Evolutionary conservation across 2,797 vertebrate species (phyloP).

Genomic region (Ispidina lecontei): DNA sequence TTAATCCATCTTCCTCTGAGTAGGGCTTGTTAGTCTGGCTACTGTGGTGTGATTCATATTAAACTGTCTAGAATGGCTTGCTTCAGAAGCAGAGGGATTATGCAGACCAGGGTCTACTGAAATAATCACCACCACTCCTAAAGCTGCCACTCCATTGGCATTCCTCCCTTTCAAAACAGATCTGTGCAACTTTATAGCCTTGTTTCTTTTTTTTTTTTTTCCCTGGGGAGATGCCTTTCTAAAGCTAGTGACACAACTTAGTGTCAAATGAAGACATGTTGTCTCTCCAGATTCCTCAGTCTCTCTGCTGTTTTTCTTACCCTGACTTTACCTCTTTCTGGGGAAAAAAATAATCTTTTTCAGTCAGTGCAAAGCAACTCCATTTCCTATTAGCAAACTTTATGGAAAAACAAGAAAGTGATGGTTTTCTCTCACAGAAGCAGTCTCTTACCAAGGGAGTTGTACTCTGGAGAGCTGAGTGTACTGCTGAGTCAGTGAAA

Average conservation of each 20-base stretch:
- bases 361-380: background rate
- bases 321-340: background rate
- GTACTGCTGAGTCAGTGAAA: background rate
- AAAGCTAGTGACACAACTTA: background rate
- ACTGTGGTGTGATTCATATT: background rate
- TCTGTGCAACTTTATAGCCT: background rate
- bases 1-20: background rate
- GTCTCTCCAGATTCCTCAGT: background rate
- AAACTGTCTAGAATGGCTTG: background rate
- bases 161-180: background rate
- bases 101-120: background rate
- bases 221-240: background rate
- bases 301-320: background rate
- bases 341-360: background rate
- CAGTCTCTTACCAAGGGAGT: background rate
- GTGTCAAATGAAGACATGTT: fast-evolving
- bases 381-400: background rate
- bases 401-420: background rate
- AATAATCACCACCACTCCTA: background rate
- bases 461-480: background rate
- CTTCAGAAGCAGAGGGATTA: background rate
- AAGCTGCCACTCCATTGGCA: background rate
- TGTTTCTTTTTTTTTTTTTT: background rate
- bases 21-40: background rate
- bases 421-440: background rate